phyloP scores from a whole-genome alignment of 2,888 invertebrate species.

The Tachina lurida region DNA sequence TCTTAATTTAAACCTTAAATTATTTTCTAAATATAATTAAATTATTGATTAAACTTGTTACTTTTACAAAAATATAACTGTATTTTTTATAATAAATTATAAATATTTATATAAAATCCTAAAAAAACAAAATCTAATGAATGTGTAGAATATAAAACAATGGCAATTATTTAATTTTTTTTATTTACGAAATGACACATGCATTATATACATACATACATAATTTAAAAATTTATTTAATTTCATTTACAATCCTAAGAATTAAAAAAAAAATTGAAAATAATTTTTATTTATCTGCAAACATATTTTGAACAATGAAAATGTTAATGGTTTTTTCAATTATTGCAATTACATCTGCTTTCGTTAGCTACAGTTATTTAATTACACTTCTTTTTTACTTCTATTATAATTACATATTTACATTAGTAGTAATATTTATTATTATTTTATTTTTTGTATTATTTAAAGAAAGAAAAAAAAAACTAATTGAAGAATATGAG shows the following conservation, averaged over 20 bases:
- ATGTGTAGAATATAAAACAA: slow-evolving; percentile 62
- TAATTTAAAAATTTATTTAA: slow-evolving; percentile 34
- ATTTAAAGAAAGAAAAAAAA: slow-evolving; percentile 13
- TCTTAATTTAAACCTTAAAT: slow-evolving; percentile 55
- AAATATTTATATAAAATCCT: slow-evolving; percentile 19
- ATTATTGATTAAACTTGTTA: slow-evolving; percentile 48
- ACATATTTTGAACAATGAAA: slow-evolving; percentile 15
- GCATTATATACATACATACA: not conserved
- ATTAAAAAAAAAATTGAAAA: slow-evolving; percentile 13
- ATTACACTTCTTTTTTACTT: slow-evolving; percentile 14
- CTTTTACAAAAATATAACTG: slow-evolving; percentile 54
- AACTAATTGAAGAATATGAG: slow-evolving; percentile 19
- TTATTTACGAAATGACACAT: slow-evolving; percentile 24
- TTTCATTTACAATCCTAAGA: slow-evolving; percentile 29
- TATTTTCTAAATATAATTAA: slow-evolving; percentile 52
- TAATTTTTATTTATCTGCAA: slow-evolving; percentile 10
- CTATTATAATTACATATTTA: slow-evolving; percentile 35
- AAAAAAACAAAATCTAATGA: slow-evolving; percentile 10
- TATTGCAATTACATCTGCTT: slow-evolving; percentile 32
- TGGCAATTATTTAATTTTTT: slow-evolving; percentile 67
- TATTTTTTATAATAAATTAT: slow-evolving; percentile 51
- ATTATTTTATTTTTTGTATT: slow-evolving; percentile 14
- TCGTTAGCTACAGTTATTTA: slow-evolving; percentile 34
- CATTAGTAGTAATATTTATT: slow-evolving; percentile 65
- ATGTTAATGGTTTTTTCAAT: slow-evolving; percentile 14